Base-by-base conservation (phyloP, 2,888 invertebrate species). In the Ecdyonurus torrentis region DNA sequence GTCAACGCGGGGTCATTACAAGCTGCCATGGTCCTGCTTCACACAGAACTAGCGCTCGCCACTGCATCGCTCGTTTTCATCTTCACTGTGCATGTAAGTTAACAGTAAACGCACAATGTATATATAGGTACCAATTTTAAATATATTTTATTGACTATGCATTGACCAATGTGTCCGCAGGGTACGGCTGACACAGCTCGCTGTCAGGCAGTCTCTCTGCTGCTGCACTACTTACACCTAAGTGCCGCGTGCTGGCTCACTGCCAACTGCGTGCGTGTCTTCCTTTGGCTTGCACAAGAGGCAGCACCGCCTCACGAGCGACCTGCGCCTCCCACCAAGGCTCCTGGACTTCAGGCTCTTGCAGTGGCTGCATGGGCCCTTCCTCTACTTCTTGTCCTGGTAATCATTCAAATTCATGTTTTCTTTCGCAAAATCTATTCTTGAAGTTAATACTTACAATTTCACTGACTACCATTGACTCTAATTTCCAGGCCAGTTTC, bases 161-260 rank as follows among this genome's bases (percentile, higher is more conserved):
- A 7, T 58, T 58, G 22, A 58, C 20, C 7, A 20, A n/a, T n/a
- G n/a, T n/a, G n/a, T n/a, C n/a, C 73, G 62, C 71, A 85, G 85
- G 83, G 84, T 3, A 82, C 83, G 1, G 81, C 81, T 65, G 81
- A 81, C 25, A 77, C 77, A 25, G 77, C 81, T 18, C 81, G 83
- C 69, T 87, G 87, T 69, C 81, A 83, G 70, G 78, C 82, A 61
- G 81, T 85, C 61, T 85, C 86, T 0, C 73, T 87, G 7, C 74
- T 84, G 2, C 76, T 87, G 7, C 86, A 87, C 72, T 87, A 86
- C 73, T 78, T 85, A 1, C 84, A 87, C 71, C 77, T 87, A 60
- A 80, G 83, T 15, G 82, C 84, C 64, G 81, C 84, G 1, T 81
- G 83, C 73, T 87, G 86, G 86, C 81, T 87, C 66, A 81, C 85